These are phyloP conservation scores for Cyprinella venusta DNA, from an alignment of 2,797 vertebrate genomes.

Conservation along the genomic window DNA sequence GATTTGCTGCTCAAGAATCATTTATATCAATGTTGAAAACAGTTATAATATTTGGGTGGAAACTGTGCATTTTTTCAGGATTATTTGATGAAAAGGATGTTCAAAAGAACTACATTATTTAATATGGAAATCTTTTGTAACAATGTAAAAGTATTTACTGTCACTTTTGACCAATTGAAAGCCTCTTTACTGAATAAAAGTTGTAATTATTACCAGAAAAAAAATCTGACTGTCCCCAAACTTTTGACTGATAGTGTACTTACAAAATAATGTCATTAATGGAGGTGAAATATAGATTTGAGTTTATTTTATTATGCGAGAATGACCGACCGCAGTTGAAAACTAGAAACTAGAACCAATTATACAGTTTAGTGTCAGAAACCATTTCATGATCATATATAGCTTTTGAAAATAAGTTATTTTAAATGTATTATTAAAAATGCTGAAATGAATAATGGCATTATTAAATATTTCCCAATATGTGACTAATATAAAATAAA, in stretches of 20 bases:
- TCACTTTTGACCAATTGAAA: not conserved
- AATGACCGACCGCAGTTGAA: not conserved
- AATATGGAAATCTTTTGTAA: not conserved
- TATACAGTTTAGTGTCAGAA: not conserved
- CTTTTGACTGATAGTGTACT: not conserved
- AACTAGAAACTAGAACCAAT: not conserved
- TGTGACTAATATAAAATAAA: too few relatives aligned
- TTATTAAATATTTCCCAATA: not conserved
- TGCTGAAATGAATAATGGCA: not conserved
- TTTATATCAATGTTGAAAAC: not conserved
- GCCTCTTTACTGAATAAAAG: not conserved
- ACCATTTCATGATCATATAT: not conserved
- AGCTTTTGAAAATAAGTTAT: not conserved
- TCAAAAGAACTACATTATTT: not conserved
- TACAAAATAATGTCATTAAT: not conserved
- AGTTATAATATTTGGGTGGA: not conserved
- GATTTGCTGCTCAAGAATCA: not conserved
- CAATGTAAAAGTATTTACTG: not conserved
- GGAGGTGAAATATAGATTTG: not conserved
- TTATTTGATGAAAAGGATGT: not conserved
- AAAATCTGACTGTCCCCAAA: not conserved
- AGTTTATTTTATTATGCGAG: not conserved
- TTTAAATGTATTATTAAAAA: not conserved
- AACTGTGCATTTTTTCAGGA: not conserved
- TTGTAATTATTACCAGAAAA: too few relatives aligned